These are phyloP conservation scores for Turritopsis dohrnii DNA, from an alignment of 30 jellyfish, hydroid and myxozoan species.

Conservation along the genomic window DNA sequence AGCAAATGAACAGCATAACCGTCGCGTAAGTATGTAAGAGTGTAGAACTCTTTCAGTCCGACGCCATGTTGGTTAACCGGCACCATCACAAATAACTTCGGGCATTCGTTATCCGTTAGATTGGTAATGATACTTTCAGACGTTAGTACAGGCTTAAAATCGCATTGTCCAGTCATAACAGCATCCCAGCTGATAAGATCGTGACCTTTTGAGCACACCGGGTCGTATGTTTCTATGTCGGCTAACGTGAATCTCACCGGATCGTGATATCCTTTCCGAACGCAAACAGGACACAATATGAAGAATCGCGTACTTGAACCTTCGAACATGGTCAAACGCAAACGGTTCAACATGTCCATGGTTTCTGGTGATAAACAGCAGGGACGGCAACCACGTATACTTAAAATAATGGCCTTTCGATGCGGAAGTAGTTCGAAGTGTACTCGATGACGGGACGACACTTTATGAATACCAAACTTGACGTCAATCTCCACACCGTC, in stretches of 20 bases:
- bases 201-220: constrained; percentile 36
- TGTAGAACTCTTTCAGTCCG: constrained; percentile 22
- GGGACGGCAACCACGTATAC: constrained; percentile 44
- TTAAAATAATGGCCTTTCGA: neutral
- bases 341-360: constrained; percentile 26
- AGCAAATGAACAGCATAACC: constrained; percentile 38
- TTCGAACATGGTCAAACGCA: constrained; percentile 31
- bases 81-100: constrained; percentile 22
- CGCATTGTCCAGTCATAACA: constrained; percentile 30
- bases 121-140: constrained; percentile 16
- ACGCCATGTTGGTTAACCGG: constrained; percentile 27
- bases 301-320: neutral
- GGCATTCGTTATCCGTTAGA: constrained; percentile 30
- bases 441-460: constrained; percentile 29
- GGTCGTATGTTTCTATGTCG: constrained; percentile 16
- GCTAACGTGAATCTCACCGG: constrained; percentile 7
- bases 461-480: neutral
- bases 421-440: constrained; percentile 38
- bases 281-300: constrained; percentile 25
- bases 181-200: constrained; percentile 20
- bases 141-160: neutral
- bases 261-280: constrained; percentile 16
- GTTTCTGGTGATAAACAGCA: constrained; percentile 52
- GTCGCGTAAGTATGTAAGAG: constrained; percentile 25
- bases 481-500: constrained; percentile 10